Evolutionary conservation across 1,140 invertebrate genomes (phyloP).

Genomic region (Drosophila sturtevanti): DNA sequence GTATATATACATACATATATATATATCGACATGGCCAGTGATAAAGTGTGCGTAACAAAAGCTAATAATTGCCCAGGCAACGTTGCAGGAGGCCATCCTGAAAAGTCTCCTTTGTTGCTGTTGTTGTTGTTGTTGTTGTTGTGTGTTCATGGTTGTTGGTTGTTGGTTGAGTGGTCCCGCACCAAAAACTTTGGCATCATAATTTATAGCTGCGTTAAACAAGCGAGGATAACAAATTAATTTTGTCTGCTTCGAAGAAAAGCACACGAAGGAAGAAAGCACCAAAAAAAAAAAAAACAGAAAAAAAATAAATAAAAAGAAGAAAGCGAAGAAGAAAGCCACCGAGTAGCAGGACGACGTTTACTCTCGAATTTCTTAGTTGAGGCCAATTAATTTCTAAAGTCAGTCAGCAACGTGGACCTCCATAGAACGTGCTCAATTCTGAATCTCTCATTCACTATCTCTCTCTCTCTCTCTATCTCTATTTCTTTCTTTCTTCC

Average conservation of each 20-base stretch:
- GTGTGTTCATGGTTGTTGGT: constrained; percentile 28
- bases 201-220: constrained; percentile 82
- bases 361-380: constrained; percentile 80
- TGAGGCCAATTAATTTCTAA: constrained; percentile 81
- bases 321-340: constrained; percentile 42
- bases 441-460: constrained; percentile 2
- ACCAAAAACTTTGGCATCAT: constrained; percentile 78
- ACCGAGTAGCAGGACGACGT: constrained; percentile 63
- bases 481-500: too few species aligned
- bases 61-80: constrained; percentile 77
- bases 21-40: constrained; percentile 71
- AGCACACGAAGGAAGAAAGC: constrained; percentile 6
- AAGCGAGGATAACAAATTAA: constrained; percentile 81
- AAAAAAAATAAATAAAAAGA: constrained; percentile 25
- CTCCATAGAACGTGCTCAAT: constrained; percentile 38
- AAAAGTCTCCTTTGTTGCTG: constrained; percentile 43
- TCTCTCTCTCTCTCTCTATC: background rate
- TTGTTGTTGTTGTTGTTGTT: constrained; percentile 22
- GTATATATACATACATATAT: background rate
- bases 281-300: constrained; percentile 23
- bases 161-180: constrained; percentile 67
- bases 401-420: constrained; percentile 71
- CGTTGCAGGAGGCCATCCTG: constrained; percentile 67
- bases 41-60: constrained; percentile 81
- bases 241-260: constrained; percentile 65